Evolutionary conservation across 2,888 invertebrate species (phyloP), one percentile per base, ranked within the genome.

Genomic region (Melanostoma mellinum): DNA sequence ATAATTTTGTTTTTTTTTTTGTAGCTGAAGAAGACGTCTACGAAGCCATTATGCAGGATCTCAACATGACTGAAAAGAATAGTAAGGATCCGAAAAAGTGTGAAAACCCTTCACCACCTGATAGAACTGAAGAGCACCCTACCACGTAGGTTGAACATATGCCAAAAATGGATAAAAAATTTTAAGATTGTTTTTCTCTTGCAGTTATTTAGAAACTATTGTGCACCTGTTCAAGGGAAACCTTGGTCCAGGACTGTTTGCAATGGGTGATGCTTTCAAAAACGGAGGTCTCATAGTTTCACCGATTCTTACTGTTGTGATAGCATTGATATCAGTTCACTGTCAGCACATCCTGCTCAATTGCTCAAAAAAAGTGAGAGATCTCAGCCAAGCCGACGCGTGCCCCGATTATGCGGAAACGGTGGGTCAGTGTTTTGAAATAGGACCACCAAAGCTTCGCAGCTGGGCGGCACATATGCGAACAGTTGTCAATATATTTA

Each of bases 171-270:
- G 20, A 20, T n/a, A 50, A 0, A 44, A n/a, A 44, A 60, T 10
- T 10, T 20, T 48, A 6, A 35, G 36, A 38, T 44, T 20, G 38
- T 40, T 8, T 10, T 10, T 63, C 5, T 44, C 40, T 76, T 73
- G 61, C 90, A 98, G 98, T 86, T 98, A 96, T 90, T 87, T 94
- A 87, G 97, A 97, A 90, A 97, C 97, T 0, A 92, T 98, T 90
- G 95, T 97, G 92, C 98, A 99, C 91, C 92, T 99, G 77, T 94
- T 99, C 89, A 97, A 98, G 90, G 98, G 98, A 9, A 99, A 98
- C 92, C 95, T 99, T 78, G 99, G 99, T 38, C 97, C 98, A 0
- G 99, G 99, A 0, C 94, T 99, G 86, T 95, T 99, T 88, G 99
- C 99, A 1, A 96, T 99, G 95, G 99, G 99, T 5, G 95, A 97